Evolutionary conservation across 1,140 invertebrate species (phyloP), one percentile per base, ranked within the genome.

Genomic region (Tetranychus urticae): DNA sequence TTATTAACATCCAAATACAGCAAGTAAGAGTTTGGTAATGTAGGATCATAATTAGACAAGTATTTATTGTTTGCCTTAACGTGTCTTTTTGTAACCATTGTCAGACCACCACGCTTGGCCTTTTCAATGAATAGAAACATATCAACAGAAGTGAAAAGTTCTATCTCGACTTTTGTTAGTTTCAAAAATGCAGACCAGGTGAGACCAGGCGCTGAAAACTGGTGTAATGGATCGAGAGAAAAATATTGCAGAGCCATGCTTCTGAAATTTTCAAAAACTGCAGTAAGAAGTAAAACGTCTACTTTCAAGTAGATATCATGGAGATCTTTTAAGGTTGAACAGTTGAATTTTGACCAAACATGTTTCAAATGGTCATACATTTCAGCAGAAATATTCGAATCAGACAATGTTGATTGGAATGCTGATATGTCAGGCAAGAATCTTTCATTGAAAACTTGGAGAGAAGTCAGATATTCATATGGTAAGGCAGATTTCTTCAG

Each of bases 121-220:
- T 70, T 69, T 56, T 72, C 69, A 60, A 70, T 65, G 63, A 67
- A 58, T 54, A 66, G 57, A 48, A 69, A 48, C 63, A 65, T 66
- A 56, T 70, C 67, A 31, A 59, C 12, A 58, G 68, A 65, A 31
- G 56, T 61, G 0, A 71, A 14, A 31, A 67, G 45, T 35, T 70
- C 66, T 4, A 66, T 56, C 34, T 68, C 62, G 14, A 72, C 48
- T 14, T 65, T 60, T 52, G 65, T 67, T 66, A 68, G 66, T 60
- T 52, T 61, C 52, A 61, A 69, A 34, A 66, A 54, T 12, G 33
- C 48, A 52, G 14, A 4, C 48, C 48, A 52, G 14, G 48, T 33
- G 3, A 71, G 65, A 4, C 67, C 68, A 7, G 66, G 67, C 0
- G 63, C 12, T 10, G 65, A 66, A 57, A 65, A 70, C 63, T 69